Conservation (phyloP, 1,140 invertebrate species). For the Matsumurasca onukii region DNA sequence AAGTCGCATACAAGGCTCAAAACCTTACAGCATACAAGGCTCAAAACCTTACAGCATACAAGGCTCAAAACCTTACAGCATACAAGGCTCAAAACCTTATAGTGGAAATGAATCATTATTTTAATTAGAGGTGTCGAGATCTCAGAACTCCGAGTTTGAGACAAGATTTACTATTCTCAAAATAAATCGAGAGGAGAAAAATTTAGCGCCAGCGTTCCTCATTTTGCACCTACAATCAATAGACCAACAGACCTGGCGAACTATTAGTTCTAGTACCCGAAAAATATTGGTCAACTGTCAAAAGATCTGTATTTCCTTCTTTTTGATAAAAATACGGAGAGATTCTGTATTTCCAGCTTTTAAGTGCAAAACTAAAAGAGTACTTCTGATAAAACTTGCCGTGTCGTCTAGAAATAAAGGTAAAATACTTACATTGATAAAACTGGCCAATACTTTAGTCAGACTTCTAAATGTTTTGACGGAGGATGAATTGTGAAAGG, state of each 20-base stretch:
- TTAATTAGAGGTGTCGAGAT: too few relatives aligned
- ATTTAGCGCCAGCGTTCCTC: too few relatives aligned
- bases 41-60: neutral
- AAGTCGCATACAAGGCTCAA: neutral
- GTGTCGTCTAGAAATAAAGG: neutral
- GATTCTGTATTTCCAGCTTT: neutral
- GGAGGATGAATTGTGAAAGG: conserved; percentile 84
- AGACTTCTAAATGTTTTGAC: conserved; percentile 75
- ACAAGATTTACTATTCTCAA: neutral
- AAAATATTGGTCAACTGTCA: neutral
- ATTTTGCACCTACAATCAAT: too few relatives aligned
- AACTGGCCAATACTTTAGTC: conserved; percentile 45
- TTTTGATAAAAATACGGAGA: neutral
- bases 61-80: neutral
- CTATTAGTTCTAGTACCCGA: neutral
- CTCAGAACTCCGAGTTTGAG: neutral
- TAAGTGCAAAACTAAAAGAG: neutral
- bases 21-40: neutral
- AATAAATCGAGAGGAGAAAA: too few relatives aligned
- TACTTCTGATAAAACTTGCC: neutral
- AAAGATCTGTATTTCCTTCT: neutral
- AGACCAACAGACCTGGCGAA: neutral
- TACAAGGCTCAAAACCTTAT: neutral
- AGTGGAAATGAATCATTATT: neutral
- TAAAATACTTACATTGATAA: conserved; percentile 6